Conservation (phyloP, 2,888 invertebrate genomes). For the Petrolisthes manimaculis region DNA sequence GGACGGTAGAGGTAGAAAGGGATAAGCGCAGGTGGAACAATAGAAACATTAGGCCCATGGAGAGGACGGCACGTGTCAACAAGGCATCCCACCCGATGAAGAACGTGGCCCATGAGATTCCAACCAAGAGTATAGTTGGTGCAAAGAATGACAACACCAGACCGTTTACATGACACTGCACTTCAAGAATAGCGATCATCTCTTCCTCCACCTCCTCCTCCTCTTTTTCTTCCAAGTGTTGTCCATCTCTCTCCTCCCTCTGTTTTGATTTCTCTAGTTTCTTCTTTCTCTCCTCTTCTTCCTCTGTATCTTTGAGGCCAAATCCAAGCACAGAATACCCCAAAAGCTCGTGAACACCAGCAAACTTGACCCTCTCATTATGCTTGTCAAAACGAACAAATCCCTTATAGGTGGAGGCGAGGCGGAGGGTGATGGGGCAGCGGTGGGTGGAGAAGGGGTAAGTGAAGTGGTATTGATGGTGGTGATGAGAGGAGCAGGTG, state of each 20-base stretch:
- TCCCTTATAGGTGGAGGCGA: neutral
- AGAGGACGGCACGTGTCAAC: neutral
- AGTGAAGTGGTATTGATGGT: neutral
- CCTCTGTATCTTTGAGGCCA: no score
- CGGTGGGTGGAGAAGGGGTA: constrained; percentile 5
- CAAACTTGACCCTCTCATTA: neutral
- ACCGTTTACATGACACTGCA: neutral
- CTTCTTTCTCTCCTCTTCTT: no score
- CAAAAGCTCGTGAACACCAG: neutral
- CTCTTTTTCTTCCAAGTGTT: no score
- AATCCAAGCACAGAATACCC: neutral
- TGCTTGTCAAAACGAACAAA: neutral
- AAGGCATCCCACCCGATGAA: neutral
- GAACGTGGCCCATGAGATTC: neutral
- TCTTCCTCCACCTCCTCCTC: neutral
- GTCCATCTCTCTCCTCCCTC: no score
- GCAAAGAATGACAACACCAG: neutral
- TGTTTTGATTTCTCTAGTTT: no score
- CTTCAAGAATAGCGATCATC: neutral
- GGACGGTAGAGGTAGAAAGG: neutral
- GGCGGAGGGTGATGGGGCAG: neutral
- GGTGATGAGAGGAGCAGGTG: neutral
- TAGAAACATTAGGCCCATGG: neutral
- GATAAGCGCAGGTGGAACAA: neutral
- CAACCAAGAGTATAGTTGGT: neutral